Percentiles rank a stretch among this genome's conserved stretches.
Conservation (phyloP, 1,140 invertebrate species). For the Aphelinus atriplicis region DNA sequence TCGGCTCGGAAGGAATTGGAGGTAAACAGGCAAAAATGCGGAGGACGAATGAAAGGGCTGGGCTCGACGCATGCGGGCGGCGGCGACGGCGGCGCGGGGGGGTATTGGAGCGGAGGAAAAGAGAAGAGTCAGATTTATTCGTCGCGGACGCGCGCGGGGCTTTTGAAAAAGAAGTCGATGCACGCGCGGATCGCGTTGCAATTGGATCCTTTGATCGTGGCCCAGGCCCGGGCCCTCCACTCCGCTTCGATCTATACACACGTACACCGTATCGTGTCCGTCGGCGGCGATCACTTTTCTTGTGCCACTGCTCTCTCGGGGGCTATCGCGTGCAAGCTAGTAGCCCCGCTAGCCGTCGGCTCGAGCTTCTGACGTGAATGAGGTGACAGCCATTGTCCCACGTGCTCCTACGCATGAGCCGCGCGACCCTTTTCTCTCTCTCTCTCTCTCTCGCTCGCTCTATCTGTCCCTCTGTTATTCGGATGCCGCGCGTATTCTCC, state of each 20-base stretch:
- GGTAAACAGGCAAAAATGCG: slow-evolving; percentile 22
- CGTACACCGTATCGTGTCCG: too few species aligned
- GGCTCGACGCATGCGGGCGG: neutral
- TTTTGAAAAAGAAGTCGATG: slow-evolving; percentile 53
- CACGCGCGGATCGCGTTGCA: slow-evolving; percentile 55
- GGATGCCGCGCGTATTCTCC: too few species aligned
- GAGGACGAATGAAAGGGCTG: slow-evolving; percentile 23
- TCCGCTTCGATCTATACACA: too few species aligned
- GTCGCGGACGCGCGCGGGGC: neutral
- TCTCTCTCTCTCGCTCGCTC: too few species aligned
- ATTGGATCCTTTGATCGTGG: slow-evolving; percentile 53
- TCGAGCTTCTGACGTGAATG: slow-evolving; percentile 57
- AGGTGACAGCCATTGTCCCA: slow-evolving; percentile 62
- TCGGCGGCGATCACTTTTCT: neutral
- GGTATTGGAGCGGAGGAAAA: neutral
- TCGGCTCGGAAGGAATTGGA: neutral
- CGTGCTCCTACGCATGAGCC: slow-evolving; percentile 53
- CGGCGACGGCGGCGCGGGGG: too few species aligned
- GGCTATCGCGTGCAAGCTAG: slow-evolving; percentile 49
- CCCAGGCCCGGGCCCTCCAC: neutral
- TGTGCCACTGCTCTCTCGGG: neutral
- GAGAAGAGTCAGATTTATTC: slow-evolving; percentile 34
- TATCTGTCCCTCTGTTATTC: slow-evolving; percentile 45
- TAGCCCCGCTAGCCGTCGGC: slow-evolving; percentile 49
- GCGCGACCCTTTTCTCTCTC: slow-evolving; percentile 41